phyloP scores from a whole-genome alignment of 2,888 invertebrate genomes.

The Tinea pellionella region DNA sequence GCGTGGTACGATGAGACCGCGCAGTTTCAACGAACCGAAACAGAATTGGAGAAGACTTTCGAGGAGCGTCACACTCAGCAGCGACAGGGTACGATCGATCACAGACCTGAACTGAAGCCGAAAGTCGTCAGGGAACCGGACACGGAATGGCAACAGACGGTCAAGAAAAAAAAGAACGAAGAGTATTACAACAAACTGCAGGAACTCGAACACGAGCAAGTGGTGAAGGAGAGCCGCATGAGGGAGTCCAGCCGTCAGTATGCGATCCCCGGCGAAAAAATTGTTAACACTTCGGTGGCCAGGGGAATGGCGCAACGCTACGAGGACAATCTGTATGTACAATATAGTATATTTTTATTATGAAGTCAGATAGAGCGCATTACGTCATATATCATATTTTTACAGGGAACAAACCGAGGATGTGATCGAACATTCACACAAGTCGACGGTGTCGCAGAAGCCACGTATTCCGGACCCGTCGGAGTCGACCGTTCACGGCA shows the following conservation, averaged over 20 bases:
- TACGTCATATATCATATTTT: constrained; percentile 15
- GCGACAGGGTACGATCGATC: constrained; percentile 73
- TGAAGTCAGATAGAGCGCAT: not conserved
- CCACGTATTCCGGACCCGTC: constrained; percentile 77
- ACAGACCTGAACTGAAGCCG: constrained; percentile 72
- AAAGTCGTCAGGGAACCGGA: constrained; percentile 79
- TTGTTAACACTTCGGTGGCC: constrained; percentile 79
- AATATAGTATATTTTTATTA: not conserved
- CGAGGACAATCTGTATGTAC: constrained; percentile 84
- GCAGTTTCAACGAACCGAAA: constrained; percentile 86
- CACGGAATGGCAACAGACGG: constrained; percentile 87
- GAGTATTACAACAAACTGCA: constrained; percentile 86
- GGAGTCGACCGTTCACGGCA: constrained; percentile 88
- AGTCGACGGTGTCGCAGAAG: no score
- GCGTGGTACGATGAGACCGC: constrained; percentile 95
- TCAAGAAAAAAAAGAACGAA: constrained; percentile 84
- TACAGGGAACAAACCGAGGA: constrained; percentile 74
- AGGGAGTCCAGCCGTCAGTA: constrained; percentile 84
- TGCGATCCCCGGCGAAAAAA: constrained; percentile 86
- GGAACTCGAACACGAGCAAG: constrained; percentile 86
- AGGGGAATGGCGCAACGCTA: constrained; percentile 91
- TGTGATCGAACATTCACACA: constrained; percentile 48
- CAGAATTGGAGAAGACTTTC: constrained; percentile 88
- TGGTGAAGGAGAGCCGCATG: constrained; percentile 82
- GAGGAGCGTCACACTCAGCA: constrained; percentile 83